A percentile compares a stretch with the other conserved stretches of the same genome.
Evolutionary conservation across 2,797 vertebrate species (phyloP).

Genomic region (Acanthurus lineatus): DNA sequence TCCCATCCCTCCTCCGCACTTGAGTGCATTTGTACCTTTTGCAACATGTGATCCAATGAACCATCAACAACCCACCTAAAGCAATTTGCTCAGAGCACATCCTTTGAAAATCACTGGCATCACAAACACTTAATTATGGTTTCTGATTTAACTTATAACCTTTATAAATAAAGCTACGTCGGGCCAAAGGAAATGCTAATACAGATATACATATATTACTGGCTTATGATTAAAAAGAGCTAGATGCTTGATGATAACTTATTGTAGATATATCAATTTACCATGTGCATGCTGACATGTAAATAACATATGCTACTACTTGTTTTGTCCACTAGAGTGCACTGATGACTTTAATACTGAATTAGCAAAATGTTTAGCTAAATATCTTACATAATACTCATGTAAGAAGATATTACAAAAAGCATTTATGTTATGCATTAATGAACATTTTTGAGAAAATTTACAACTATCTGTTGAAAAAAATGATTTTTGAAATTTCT

Average conservation of each 20-base stretch:
- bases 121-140: neutral
- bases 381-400: neutral
- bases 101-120: constrained; percentile 1
- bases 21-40: constrained; percentile 22
- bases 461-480: neutral
- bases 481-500: neutral
- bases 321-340: neutral
- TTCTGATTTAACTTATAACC: neutral
- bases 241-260: neutral
- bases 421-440: neutral
- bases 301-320: neutral
- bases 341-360: neutral
- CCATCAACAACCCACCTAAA: constrained; percentile 10
- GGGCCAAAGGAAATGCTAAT: constrained; percentile 9
- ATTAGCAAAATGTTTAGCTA: neutral
- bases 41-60: constrained; percentile 29
- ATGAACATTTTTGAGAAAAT: neutral
- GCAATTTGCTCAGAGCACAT: constrained; percentile 6
- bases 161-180: neutral
- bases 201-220: neutral
- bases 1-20: constrained; percentile 39
- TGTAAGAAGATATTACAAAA: neutral
- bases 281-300: no score
- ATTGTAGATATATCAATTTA: neutral
- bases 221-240: no score